Percentiles rank a stretch among this genome's conserved stretches.
Evolutionary conservation across 2,797 vertebrate species (phyloP).

Genomic region (Syngnathus acus): DNA sequence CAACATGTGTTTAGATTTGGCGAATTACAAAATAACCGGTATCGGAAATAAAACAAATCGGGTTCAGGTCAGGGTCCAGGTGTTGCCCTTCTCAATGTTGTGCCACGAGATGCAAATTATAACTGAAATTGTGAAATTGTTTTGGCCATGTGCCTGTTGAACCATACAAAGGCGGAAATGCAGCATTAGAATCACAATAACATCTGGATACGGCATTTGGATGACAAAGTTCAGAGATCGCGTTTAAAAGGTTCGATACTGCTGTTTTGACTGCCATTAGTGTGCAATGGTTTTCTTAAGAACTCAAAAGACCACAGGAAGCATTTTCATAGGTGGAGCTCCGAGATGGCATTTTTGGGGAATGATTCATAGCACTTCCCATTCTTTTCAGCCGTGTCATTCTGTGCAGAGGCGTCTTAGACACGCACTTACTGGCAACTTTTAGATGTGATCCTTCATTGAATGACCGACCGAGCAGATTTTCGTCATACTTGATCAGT

Average conservation of each 20-base stretch:
- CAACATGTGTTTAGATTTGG: background rate
- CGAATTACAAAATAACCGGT: background rate
- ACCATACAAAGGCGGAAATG: too few species aligned
- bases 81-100: background rate
- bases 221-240: background rate
- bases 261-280: background rate
- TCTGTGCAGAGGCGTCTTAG: conserved; percentile 20
- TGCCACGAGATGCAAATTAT: too few species aligned
- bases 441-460: conserved; percentile 33
- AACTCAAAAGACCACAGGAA: conserved; percentile 3
- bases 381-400: conserved; percentile 36
- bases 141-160: too few species aligned
- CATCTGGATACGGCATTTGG: background rate
- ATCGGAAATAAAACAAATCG: background rate
- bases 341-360: conserved; percentile 32
- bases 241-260: background rate
- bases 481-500: conserved; percentile 19
- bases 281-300: background rate
- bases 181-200: background rate
- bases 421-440: conserved; percentile 35
- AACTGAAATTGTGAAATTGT: too few species aligned
- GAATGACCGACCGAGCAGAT: conserved; percentile 12
- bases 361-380: conserved; percentile 41
- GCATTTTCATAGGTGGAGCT: conserved; percentile 9
- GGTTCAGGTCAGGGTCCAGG: background rate